Evolutionary conservation across 2,797 vertebrate genomes (phyloP).

Genomic region (Mormyrops attenuatus): DNA sequence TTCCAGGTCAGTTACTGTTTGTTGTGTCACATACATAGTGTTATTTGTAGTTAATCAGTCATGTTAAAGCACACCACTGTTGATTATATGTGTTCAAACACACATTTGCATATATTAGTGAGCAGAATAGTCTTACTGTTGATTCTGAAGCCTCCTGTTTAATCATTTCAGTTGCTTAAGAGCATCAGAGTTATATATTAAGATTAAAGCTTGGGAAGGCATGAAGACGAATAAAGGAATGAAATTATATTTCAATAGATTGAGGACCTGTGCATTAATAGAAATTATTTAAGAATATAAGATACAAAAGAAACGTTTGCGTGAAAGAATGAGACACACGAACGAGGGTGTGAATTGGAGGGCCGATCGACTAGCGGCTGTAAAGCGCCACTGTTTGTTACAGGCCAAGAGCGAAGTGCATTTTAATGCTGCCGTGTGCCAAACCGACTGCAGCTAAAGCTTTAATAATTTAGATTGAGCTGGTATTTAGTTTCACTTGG

Average conservation of each 20-base stretch:
- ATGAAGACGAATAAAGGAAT: neutral
- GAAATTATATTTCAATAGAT: neutral
- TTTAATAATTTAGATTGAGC: slow-evolving; percentile 26
- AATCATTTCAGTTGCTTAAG: neutral
- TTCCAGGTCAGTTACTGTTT: neutral
- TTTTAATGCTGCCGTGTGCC: slow-evolving; percentile 8
- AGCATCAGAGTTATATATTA: neutral
- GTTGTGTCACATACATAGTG: neutral
- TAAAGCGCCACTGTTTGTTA: neutral
- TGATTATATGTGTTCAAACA: neutral
- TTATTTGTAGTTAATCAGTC: neutral
- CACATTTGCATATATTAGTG: neutral
- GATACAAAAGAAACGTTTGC: neutral
- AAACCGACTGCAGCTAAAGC: neutral
- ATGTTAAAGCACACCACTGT: neutral
- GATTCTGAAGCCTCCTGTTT: neutral
- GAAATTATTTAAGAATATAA: neutral
- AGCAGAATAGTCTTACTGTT: neutral
- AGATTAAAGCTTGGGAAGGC: neutral
- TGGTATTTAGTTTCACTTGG: slow-evolving; percentile 24
- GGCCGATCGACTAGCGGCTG: neutral
- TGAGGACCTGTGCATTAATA: neutral
- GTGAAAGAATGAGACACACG: neutral
- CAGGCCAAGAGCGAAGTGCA: neutral
- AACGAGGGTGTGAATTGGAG: neutral